Evolutionary conservation across 2,888 invertebrate genomes (phyloP).

Genomic region (Metopia argyrocephala): DNA sequence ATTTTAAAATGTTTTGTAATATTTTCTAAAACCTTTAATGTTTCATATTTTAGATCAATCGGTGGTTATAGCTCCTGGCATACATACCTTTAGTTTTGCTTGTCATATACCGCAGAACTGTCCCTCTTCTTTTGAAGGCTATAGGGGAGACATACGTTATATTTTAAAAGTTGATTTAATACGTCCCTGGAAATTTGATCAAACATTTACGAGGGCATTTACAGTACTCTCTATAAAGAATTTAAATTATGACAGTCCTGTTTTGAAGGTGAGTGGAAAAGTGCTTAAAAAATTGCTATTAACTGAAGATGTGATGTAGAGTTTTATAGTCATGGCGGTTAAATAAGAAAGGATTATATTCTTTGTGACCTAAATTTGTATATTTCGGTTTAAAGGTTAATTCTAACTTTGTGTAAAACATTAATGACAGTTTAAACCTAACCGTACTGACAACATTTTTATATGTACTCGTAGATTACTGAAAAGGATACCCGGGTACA

Average conservation of each 20-base stretch:
- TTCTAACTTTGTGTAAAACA: no score
- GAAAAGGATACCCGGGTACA: no score
- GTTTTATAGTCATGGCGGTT: no score
- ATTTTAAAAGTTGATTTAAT: conserved; percentile 84
- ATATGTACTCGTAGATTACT: no score
- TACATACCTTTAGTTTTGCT: conserved; percentile 79
- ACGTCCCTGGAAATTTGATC: conserved; percentile 91
- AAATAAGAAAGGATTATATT: no score
- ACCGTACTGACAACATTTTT: no score
- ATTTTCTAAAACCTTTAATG: neutral
- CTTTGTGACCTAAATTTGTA: no score
- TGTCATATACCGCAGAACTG: conserved; percentile 79
- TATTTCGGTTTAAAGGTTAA: no score
- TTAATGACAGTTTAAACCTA: no score
- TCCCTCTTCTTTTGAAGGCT: conserved; percentile 80
- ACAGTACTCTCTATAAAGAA: conserved; percentile 81
- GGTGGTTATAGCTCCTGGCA: conserved; percentile 78
- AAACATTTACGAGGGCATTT: conserved; percentile 83
- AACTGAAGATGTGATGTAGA: no score
- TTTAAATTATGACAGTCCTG: conserved; percentile 11
- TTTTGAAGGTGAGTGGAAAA: conserved; percentile 9
- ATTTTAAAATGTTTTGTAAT: neutral
- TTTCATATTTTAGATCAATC: conserved; percentile 65
- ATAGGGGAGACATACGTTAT: conserved; percentile 80
- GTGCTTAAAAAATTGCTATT: neutral